Conservation (phyloP, 2,113 vertebrate species). For the Embiotoca jacksoni region DNA sequence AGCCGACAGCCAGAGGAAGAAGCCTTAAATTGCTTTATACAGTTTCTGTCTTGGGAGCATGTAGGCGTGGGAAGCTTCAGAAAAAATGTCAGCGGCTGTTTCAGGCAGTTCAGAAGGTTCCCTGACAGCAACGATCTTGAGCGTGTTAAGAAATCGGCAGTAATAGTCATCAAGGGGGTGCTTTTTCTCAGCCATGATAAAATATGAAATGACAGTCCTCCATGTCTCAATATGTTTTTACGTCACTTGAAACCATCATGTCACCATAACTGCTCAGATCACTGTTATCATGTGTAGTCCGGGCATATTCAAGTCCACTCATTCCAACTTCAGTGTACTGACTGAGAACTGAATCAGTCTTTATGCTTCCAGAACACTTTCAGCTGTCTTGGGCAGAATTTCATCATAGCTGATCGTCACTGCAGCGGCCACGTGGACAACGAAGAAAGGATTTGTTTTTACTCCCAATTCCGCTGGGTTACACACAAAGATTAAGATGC, state of each 20-base stretch:
- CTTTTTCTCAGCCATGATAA: neutral
- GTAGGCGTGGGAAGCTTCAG: slow-evolving; percentile 27
- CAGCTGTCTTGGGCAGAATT: slow-evolving; percentile 6
- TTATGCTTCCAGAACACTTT: slow-evolving; percentile 10
- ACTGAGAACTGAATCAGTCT: slow-evolving; percentile 3
- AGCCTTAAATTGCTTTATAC: slow-evolving; percentile 4
- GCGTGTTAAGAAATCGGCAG: neutral
- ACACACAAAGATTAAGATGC: neutral
- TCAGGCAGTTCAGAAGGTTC: slow-evolving; percentile 34
- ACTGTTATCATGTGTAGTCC: neutral
- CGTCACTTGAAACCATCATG: neutral
- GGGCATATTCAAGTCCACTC: neutral
- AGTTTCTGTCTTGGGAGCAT: slow-evolving; percentile 27
- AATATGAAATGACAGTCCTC: neutral
- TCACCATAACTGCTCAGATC: neutral
- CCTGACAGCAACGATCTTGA: slow-evolving; percentile 37
- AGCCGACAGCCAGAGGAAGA: slow-evolving; percentile 16
- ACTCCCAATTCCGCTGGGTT: neutral
- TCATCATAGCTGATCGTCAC: neutral
- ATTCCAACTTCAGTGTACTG: slow-evolving; percentile 4
- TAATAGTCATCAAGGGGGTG: neutral
- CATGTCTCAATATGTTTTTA: neutral
- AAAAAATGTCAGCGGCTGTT: slow-evolving; percentile 31
- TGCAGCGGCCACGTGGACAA: neutral
- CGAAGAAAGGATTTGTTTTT: neutral